Evolutionary conservation across 2,113 vertebrate species (phyloP).

Genomic region (Tursiops truncatus): DNA sequence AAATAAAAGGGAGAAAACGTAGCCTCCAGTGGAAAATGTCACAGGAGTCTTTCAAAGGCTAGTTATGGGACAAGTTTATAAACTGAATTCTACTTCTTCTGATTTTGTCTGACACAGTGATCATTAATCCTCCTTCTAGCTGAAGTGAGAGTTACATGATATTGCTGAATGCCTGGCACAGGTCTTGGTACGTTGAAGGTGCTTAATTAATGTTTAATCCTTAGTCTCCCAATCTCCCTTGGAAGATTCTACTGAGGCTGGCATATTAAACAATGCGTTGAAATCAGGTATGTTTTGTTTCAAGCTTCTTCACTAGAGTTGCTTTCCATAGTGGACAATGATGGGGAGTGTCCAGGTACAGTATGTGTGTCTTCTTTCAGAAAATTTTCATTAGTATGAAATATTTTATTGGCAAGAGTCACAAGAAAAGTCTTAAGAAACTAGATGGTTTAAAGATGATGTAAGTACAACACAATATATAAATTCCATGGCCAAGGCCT

Average conservation of each 20-base stretch:
- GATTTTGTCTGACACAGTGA: background rate
- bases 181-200: background rate
- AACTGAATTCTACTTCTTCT: background rate
- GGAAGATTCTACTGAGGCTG: background rate
- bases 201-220: background rate
- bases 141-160: background rate
- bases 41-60: background rate
- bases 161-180: background rate
- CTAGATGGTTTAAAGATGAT: background rate
- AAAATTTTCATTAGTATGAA: background rate
- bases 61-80: background rate
- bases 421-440: conserved; percentile 22
- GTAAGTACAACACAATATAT: background rate
- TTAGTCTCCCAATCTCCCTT: background rate
- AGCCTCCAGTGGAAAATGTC: background rate
- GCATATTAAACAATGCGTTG: background rate
- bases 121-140: background rate
- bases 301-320: background rate
- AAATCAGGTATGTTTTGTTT: background rate
- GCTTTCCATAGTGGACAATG: background rate
- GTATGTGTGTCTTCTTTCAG: background rate
- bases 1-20: background rate
- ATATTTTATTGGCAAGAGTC: background rate
- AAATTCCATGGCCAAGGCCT: background rate
- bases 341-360: background rate